Percentiles rank a stretch among this genome's conserved stretches.
Conservation (phyloP, 2,113 vertebrate genomes). For the Phrynocephalus versicolor region DNA sequence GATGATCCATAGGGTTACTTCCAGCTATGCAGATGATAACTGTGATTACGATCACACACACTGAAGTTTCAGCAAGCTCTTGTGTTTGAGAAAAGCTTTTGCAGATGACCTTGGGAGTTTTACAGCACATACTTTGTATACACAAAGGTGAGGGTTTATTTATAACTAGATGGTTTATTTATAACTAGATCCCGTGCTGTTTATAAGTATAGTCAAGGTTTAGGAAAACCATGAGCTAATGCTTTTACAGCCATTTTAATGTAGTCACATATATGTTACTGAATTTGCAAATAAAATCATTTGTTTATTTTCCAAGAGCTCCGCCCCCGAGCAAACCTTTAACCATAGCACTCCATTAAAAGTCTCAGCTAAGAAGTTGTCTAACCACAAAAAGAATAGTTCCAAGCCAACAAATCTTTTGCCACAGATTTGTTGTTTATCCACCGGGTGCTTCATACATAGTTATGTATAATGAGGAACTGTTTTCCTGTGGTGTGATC, state of each 20-base stretch:
- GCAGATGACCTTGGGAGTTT: background rate
- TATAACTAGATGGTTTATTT: background rate
- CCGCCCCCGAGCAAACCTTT: too few relatives aligned
- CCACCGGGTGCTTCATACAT: background rate
- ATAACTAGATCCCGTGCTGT: background rate
- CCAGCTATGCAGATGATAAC: too few relatives aligned
- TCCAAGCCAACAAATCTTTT: background rate
- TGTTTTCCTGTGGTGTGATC: background rate
- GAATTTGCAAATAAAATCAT: background rate
- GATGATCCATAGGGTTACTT: too few relatives aligned
- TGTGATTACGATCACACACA: too few relatives aligned
- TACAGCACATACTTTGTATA: background rate
- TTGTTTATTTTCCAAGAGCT: background rate
- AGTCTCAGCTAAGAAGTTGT: background rate
- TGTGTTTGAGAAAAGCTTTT: background rate
- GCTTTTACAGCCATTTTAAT: background rate
- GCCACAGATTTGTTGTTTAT: background rate
- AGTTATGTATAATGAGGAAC: background rate
- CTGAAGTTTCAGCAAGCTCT: background rate
- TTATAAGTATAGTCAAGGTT: background rate
- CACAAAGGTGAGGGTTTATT: background rate
- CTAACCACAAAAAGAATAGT: background rate
- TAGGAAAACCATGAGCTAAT: background rate
- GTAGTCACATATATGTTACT: background rate
- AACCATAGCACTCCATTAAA: background rate